Evolutionary conservation across 2,113 vertebrate genomes (phyloP).

Genomic region (Ageneiosus marmoratus): DNA sequence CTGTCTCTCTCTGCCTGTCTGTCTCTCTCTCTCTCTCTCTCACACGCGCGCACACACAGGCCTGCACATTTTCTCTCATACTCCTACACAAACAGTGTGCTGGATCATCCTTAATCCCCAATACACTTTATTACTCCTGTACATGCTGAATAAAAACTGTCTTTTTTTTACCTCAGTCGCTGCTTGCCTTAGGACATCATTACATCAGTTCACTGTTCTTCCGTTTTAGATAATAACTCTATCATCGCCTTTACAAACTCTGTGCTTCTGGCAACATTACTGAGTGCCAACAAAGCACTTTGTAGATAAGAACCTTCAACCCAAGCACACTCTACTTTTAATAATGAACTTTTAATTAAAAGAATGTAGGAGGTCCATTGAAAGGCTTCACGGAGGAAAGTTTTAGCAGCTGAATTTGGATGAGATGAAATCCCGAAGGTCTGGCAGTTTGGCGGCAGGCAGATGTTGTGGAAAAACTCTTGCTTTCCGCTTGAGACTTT

Average conservation of each 20-base stretch:
- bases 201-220: slow-evolving; percentile 11
- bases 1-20: no score
- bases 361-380: background rate
- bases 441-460: background rate
- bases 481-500: slow-evolving; percentile 4
- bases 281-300: background rate
- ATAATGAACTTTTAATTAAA: background rate
- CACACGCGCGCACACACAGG: background rate
- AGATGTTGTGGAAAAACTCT: background rate
- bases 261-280: background rate
- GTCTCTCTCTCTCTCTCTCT: background rate
- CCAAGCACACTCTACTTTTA: background rate
- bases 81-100: slow-evolving; percentile 58
- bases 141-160: slow-evolving; percentile 25
- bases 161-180: background rate
- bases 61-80: slow-evolving; percentile 54
- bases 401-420: background rate
- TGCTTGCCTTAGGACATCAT: slow-evolving; percentile 10
- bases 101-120: slow-evolving; percentile 68
- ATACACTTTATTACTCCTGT: slow-evolving; percentile 49
- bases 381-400: background rate
- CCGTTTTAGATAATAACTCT: background rate
- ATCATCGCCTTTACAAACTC: background rate
- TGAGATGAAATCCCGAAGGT: background rate
- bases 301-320: background rate